These are phyloP conservation scores for Uria lomvia DNA, from an alignment of 2,113 vertebrate species.

Conservation along the genomic window DNA sequence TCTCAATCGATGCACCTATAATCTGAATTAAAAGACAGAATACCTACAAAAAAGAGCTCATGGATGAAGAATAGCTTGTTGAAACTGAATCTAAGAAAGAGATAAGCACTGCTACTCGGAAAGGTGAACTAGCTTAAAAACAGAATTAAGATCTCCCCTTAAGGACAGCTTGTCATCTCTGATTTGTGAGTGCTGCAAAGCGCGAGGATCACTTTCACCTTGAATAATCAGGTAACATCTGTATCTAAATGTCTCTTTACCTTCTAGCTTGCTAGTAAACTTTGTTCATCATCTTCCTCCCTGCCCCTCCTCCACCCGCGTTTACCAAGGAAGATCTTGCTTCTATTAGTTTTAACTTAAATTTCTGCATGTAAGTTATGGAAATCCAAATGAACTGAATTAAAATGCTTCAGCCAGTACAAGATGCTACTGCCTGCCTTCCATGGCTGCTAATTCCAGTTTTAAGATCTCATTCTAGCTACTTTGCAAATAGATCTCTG, in stretches of 20 bases:
- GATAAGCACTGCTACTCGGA: neutral
- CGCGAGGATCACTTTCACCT: neutral
- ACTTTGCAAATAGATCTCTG: neutral
- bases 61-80: neutral
- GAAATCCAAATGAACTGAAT: neutral
- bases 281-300: neutral
- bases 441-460: neutral
- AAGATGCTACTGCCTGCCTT: neutral
- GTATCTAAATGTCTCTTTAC: neutral
- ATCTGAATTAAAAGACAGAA: neutral
- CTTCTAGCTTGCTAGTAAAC: neutral
- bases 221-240: neutral
- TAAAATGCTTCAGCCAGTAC: neutral
- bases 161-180: neutral
- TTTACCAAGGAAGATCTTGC: neutral
- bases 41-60: neutral
- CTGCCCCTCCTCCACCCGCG: fast-evolving
- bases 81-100: neutral
- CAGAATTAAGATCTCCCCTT: neutral
- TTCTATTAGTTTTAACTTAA: neutral
- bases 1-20: neutral
- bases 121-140: neutral
- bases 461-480: neutral
- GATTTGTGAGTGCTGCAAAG: neutral
- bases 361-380: neutral